A percentile compares a stretch with the other conserved stretches of the same genome.
Evolutionary conservation across 2,797 vertebrate genomes (phyloP).

Genomic region (Paedocypris micromegethes): DNA sequence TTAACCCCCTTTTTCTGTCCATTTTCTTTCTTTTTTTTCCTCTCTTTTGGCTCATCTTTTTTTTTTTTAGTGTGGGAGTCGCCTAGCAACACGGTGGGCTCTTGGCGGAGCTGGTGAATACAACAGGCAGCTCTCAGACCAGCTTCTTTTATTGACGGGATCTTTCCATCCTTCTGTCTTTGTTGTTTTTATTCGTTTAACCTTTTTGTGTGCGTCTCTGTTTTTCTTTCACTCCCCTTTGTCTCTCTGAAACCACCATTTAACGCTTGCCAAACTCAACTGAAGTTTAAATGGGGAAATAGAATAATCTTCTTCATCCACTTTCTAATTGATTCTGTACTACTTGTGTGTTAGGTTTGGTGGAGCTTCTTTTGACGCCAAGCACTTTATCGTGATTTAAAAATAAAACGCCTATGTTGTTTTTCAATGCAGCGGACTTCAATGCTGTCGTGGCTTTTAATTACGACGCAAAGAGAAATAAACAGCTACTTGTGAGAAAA

Average conservation of each 20-base stretch:
- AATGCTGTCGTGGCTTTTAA: no score
- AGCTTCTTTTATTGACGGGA: slow-evolving; percentile 61
- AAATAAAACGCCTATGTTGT: no score
- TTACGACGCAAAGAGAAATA: no score
- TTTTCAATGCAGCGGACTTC: no score
- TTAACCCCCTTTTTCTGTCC: slow-evolving; percentile 22
- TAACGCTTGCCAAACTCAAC: background rate
- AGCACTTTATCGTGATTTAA: background rate
- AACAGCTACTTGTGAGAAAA: no score
- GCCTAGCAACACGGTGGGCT: slow-evolving; percentile 73
- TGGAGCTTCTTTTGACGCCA: no score
- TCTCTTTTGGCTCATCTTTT: slow-evolving; percentile 56
- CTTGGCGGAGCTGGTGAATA: slow-evolving; percentile 65
- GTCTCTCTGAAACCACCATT: slow-evolving; percentile 8
- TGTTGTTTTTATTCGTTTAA: slow-evolving; percentile 45
- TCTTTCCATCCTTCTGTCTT: slow-evolving; percentile 29
- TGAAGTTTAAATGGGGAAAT: background rate
- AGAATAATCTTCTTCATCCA: background rate
- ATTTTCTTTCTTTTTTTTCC: slow-evolving; percentile 16
- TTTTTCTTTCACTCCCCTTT: slow-evolving; percentile 41
- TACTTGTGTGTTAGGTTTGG: no score
- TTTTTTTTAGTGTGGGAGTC: slow-evolving; percentile 70
- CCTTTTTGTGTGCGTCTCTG: slow-evolving; percentile 38
- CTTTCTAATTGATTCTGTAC: background rate
- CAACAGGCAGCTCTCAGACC: slow-evolving; percentile 70